These are phyloP conservation scores for Ischnura elegans DNA, from an alignment of 2,888 invertebrate genomes.

Conservation along the genomic window DNA sequence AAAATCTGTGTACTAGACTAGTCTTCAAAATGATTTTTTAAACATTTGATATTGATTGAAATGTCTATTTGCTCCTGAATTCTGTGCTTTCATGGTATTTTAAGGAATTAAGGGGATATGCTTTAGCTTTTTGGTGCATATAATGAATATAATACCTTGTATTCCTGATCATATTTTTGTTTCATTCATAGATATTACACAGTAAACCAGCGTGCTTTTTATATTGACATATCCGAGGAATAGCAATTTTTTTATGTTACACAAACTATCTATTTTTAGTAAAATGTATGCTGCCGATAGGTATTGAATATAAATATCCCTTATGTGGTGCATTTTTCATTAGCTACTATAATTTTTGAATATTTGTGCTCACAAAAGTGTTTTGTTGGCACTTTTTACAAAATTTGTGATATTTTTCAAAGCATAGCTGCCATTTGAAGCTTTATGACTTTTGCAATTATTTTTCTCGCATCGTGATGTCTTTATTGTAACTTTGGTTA, in stretches of 20 bases:
- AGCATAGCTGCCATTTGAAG: not conserved
- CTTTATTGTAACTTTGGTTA: not conserved
- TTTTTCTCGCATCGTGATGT: not conserved
- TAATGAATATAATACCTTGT: not conserved
- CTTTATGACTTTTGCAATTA: not conserved
- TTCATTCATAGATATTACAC: not conserved
- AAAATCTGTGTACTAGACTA: conserved; percentile 1
- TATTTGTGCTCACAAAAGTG: not conserved
- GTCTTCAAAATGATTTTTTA: not conserved
- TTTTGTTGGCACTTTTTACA: not conserved
- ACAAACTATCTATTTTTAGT: conserved; percentile 5
- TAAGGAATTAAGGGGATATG: not conserved
- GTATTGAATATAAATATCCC: not conserved
- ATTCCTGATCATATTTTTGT: not conserved
- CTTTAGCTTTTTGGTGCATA: not conserved
- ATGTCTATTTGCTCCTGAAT: not conserved
- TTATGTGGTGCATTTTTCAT: not conserved
- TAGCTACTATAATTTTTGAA: not conserved
- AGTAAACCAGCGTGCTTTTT: not conserved
- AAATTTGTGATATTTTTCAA: conserved; percentile 23
- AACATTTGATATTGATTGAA: not conserved
- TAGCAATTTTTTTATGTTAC: not conserved
- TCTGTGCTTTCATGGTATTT: not conserved
- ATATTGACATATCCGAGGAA: not conserved
- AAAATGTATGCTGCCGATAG: not conserved